phyloP scores from a whole-genome alignment of 2,888 invertebrate species.

The Kryphioiulus occultus region DNA sequence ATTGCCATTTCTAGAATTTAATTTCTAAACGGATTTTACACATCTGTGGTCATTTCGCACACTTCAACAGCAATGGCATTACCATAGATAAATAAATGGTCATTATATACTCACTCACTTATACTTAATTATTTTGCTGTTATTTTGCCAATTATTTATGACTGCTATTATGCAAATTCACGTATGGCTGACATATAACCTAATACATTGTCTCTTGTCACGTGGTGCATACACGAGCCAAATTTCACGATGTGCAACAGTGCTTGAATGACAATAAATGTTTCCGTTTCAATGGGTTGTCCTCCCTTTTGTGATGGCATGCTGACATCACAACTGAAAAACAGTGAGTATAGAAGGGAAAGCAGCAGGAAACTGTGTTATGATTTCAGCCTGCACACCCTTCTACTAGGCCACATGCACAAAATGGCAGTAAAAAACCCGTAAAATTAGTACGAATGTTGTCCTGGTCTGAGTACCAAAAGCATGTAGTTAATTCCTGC shows the following conservation, averaged over 20 bases:
- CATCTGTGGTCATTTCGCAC: too few relatives aligned
- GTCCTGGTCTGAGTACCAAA: neutral
- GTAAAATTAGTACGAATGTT: neutral
- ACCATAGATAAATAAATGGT: too few relatives aligned
- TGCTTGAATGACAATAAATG: neutral
- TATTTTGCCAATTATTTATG: too few relatives aligned
- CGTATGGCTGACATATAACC: too few relatives aligned
- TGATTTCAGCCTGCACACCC: neutral
- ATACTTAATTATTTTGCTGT: too few relatives aligned
- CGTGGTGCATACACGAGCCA: neutral
- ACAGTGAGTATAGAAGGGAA: neutral
- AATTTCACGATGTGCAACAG: neutral
- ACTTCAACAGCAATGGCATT: too few relatives aligned
- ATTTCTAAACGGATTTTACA: too few relatives aligned
- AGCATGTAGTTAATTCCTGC: neutral
- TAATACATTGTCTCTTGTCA: neutral
- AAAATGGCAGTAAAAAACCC: neutral
- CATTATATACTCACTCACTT: too few relatives aligned
- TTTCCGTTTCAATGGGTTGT: neutral
- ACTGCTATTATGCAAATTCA: too few relatives aligned
- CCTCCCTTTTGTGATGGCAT: neutral
- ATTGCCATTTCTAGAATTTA: too few relatives aligned
- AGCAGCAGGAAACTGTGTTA: neutral
- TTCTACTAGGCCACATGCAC: neutral
- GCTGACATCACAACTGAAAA: neutral